Evolutionary conservation across 2,113 vertebrate genomes (phyloP), one percentile per base, ranked within the genome.

Genomic region (Tor tambroides): DNA sequence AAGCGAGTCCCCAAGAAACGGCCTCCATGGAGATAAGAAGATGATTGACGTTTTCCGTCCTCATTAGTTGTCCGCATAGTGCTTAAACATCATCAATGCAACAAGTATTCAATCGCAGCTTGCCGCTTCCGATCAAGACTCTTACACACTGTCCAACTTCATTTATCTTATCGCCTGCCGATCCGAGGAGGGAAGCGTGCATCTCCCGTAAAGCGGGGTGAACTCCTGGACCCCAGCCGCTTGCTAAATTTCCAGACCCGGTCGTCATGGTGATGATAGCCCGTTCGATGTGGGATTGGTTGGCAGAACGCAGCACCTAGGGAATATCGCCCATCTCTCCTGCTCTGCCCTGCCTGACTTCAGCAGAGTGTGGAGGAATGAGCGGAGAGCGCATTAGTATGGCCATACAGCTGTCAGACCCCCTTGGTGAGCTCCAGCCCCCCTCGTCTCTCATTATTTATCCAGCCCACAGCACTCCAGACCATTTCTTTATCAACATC

Each of bases 201-300:
- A 91, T 80, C 72, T 59, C 88, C 75, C 9, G 84, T 83, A 89
- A 93, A 92, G 91, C 92, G 82, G 91, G 91, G 90, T 93, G 91
- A 91, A 91, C 91, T 92, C 93, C 90, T 86, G 77, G 89, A 89
- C 91, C 91, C 92, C 89, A 86, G 87, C 92, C 56, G 85, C 46
- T 87, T 85, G 77, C 82, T 87, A 86, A 92, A 90, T 89, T 90
- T 79, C 86, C 67, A 86, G 90, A 85, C 91, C 82, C 84, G 75
- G 94, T 95, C 91, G 93, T 94, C 94, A 95, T 95, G 94, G 95
- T 92, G 93, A 95, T 90, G 83, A 54, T 41, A 90, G 88, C 92
- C 91, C 78, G 61, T 91, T 92, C 85, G 51, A 80, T 76, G 86
- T 79, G 83, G 86, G 88, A 89, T 89, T 82, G 84, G 79, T 85